These are phyloP conservation scores for Epistrophella euchroma DNA, from an alignment of 2,888 invertebrate species.

Conservation along the genomic window DNA sequence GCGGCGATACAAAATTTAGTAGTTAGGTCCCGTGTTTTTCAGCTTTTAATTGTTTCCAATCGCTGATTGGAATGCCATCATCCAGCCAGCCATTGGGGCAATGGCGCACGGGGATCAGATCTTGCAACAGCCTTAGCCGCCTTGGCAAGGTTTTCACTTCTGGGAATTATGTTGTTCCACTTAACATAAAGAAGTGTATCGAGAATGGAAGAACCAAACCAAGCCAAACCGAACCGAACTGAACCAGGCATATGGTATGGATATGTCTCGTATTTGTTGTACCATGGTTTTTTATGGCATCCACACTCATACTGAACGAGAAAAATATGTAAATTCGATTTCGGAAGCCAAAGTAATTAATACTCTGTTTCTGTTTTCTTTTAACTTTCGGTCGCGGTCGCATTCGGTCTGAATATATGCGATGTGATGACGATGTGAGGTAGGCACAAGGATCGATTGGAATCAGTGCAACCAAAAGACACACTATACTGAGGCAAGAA, in stretches of 20 bases:
- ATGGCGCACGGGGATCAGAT: conserved; percentile 65
- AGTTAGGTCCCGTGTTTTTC: conserved; percentile 81
- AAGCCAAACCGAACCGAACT: conserved; percentile 1
- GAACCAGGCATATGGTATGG: conserved; percentile 35
- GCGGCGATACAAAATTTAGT: conserved; percentile 71
- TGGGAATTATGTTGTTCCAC: conserved; percentile 84
- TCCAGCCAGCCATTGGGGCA: conserved; percentile 66
- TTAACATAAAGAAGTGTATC: conserved; percentile 80
- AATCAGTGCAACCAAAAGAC: conserved; percentile 75
- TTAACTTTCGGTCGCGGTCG: conserved; percentile 7
- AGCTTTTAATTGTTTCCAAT: conserved; percentile 83
- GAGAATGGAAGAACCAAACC: conserved; percentile 18
- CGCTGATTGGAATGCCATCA: conserved; percentile 78
- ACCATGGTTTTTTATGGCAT: conserved; percentile 46
- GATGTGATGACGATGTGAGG: conserved; percentile 76
- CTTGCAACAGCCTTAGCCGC: conserved; percentile 58
- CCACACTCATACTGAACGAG: conserved; percentile 77
- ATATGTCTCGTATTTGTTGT: conserved; percentile 76
- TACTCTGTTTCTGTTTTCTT: conserved; percentile 78
- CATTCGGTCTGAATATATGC: not conserved
- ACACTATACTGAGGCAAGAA: conserved; percentile 45
- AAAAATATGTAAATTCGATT: conserved; percentile 83
- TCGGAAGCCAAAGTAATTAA: conserved; percentile 84
- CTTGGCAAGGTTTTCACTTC: conserved; percentile 79
- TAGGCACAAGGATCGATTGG: conserved; percentile 76